Evolutionary conservation across 2,113 vertebrate genomes (phyloP).

Genomic region (Saccopteryx bilineata): DNA sequence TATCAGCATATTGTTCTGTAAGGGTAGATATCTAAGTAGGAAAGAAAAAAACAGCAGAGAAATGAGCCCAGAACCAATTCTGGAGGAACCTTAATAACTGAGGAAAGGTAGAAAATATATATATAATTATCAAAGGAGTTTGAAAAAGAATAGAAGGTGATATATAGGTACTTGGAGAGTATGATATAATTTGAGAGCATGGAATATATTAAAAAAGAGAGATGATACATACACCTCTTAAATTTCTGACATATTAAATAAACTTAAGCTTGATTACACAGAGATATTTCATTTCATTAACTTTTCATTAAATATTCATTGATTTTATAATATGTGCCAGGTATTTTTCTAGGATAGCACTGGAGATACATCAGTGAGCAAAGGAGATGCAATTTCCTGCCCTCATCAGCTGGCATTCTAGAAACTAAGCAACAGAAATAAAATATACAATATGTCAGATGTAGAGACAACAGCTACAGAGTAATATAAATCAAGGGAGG

Average conservation of each 20-base stretch:
- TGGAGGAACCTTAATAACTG: neutral
- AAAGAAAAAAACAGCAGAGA: neutral
- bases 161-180: neutral
- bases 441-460: neutral
- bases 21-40: neutral
- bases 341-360: neutral
- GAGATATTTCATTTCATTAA: conserved; percentile 32
- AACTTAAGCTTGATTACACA: neutral
- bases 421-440: neutral
- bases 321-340: neutral
- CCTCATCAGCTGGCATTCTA: neutral
- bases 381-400: neutral
- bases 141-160: neutral
- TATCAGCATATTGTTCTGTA: neutral
- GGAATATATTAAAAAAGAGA: neutral
- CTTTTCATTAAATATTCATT: conserved; percentile 6
- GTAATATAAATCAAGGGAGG: neutral
- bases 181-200: neutral
- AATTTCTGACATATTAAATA: neutral
- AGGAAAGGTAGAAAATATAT: neutral
- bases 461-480: neutral
- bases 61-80: neutral
- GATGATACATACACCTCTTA: neutral
- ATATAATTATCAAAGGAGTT: neutral
- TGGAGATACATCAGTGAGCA: neutral